A percentile compares a stretch with the other conserved stretches of the same genome.
phyloP scores from a whole-genome alignment of 2,797 vertebrate species.

The Potorous gilbertii region DNA sequence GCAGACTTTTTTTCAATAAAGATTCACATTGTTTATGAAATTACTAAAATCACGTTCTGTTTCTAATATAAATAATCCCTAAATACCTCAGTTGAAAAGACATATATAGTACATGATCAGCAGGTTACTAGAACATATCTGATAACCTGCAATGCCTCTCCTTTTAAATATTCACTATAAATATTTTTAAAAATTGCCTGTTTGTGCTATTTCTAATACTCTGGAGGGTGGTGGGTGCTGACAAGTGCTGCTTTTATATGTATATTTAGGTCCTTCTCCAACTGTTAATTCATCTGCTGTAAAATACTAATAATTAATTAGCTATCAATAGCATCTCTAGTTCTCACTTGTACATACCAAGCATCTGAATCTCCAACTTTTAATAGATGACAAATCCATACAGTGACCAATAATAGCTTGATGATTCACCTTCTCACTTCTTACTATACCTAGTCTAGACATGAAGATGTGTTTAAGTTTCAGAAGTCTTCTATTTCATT shows the following conservation, averaged over 20 bases:
- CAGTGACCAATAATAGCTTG: background rate
- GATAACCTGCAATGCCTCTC: background rate
- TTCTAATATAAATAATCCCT: background rate
- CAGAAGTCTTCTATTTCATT: constrained; percentile 31
- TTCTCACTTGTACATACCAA: background rate
- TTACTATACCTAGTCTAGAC: background rate
- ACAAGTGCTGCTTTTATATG: background rate
- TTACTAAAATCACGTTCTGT: background rate
- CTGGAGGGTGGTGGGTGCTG: background rate
- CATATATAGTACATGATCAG: background rate
- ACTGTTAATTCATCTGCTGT: background rate
- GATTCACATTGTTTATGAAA: no score
- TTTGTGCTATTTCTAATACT: background rate
- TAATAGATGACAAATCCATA: background rate
- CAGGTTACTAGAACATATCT: background rate
- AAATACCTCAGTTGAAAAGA: background rate
- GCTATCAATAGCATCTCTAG: background rate
- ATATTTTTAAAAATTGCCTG: background rate
- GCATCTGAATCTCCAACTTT: background rate
- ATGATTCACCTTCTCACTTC: background rate
- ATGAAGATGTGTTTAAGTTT: constrained; percentile 10
- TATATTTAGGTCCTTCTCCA: background rate
- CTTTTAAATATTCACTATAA: background rate
- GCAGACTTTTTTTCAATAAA: background rate
- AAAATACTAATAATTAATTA: background rate